Conservation (phyloP, 2,797 vertebrate genomes). For the Platyrinchus mystaceus region DNA sequence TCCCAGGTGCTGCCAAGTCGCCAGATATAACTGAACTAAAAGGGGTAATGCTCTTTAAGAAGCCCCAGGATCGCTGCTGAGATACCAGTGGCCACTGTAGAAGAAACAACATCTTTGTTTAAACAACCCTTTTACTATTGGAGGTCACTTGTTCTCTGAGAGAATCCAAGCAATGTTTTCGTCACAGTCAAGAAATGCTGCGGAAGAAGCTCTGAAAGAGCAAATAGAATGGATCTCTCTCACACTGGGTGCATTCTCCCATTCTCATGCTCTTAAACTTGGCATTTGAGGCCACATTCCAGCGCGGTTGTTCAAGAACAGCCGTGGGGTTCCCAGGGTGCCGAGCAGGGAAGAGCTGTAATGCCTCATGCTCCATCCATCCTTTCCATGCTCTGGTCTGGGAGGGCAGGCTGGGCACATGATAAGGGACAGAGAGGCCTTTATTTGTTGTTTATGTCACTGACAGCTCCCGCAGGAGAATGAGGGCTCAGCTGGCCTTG, state of each 20-base stretch:
- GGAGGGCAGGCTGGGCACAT: background rate
- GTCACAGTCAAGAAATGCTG: rapidly evolving
- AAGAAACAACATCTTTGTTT: background rate
- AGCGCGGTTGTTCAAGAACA: background rate
- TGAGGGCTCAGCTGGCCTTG: background rate
- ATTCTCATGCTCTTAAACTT: background rate
- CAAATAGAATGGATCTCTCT: background rate
- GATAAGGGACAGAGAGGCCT: background rate
- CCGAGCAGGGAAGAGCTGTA: background rate
- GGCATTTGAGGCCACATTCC: background rate
- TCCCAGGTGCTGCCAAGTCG: background rate
- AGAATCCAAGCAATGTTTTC: background rate
- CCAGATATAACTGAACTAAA: background rate
- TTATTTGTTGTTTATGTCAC: background rate
- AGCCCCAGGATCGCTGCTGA: background rate
- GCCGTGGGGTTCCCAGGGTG: rapidly evolving
- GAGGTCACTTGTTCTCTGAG: background rate
- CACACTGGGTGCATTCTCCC: background rate
- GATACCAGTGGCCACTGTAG: background rate
- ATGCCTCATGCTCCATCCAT: rapidly evolving
- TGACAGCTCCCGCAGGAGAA: background rate
- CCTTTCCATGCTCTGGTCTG: background rate
- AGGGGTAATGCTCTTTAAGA: background rate
- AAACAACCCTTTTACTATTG: background rate
- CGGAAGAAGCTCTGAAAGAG: background rate